Evolutionary conservation across 2,797 vertebrate species (phyloP).

Genomic region (Diceros bicornis): DNA sequence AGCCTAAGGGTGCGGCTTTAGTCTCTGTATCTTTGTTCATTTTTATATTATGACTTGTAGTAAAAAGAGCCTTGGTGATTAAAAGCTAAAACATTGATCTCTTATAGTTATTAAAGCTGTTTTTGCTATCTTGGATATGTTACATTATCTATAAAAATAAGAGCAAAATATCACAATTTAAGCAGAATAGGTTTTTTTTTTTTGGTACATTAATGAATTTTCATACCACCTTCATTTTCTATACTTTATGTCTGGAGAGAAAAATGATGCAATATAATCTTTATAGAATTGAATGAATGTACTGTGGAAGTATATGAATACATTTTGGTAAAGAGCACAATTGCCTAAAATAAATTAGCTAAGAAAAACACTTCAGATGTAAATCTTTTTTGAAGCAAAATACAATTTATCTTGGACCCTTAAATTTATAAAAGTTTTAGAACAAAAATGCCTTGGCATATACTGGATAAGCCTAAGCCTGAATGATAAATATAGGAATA

Average conservation of each 20-base stretch:
- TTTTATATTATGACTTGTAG: constrained; percentile 44
- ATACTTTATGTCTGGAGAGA: constrained; percentile 64
- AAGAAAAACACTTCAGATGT: constrained; percentile 55
- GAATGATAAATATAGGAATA: constrained; percentile 71
- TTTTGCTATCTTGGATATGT: constrained; percentile 51
- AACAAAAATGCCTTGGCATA: constrained; percentile 65
- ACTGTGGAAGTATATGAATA: constrained; percentile 16
- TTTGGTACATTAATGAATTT: constrained; percentile 1
- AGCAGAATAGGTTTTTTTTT: background rate
- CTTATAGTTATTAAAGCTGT: constrained; percentile 50
- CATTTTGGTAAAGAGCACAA: constrained; percentile 55
- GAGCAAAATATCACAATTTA: constrained; percentile 44
- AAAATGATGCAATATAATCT: constrained; percentile 46
- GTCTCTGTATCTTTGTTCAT: background rate
- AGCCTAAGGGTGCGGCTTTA: constrained; percentile 17
- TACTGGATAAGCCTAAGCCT: background rate
- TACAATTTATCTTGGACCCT: constrained; percentile 57
- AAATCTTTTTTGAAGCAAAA: constrained; percentile 59
- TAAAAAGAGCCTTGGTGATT: constrained; percentile 54
- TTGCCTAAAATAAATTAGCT: constrained; percentile 46
- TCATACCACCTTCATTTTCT: constrained; percentile 45
- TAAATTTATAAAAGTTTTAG: constrained; percentile 65
- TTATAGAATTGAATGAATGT: constrained; percentile 69
- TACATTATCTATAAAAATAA: constrained; percentile 64
- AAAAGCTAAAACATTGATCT: constrained; percentile 49